Evolutionary conservation across 1,140 invertebrate species (phyloP), one percentile per base, ranked within the genome.

Genomic region (Vanessa atalanta): DNA sequence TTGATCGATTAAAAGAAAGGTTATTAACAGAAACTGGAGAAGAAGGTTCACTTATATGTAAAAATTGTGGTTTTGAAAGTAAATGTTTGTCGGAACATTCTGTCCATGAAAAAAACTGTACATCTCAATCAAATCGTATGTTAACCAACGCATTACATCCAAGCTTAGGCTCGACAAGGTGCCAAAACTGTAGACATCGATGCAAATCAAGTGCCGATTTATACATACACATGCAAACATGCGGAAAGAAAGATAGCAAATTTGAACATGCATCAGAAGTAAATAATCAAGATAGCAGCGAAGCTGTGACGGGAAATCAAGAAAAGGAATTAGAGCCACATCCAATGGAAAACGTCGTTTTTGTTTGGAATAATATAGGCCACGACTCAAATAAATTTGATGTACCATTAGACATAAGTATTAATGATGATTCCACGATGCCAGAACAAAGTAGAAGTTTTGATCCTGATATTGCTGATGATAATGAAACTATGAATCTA

Each of bases 21-120:
- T 85, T 97, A 47, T 93, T 88, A 89, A 95, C 75, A 81, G 93
- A 86, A 84, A 93, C 72, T 80, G 93, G 83, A 13, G 91, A 94
- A 83, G 88, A 93, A 73, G 94, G 94, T 51, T 94, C 95, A 78
- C 88, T 96, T n/a, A 94, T 94, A 12, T 97, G 96, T 83, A 94
- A 95, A 79, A 94, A 94, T 69, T 97, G 96, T 83, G 95, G 96
- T 3, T 96, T 97, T 84, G 94, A 96, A 87, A 96, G 96, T 71
- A 97, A 97, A 87, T 97, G 96, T 90, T 93, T 97, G n/a, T 97
- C 96, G 13, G 97, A 98, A 89, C 94, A 96, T 74, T 95, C 95
- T 14, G 94, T 95, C 60, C 96, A 97, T 83, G 94, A 96, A 85
- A 95, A 96, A 83, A 94, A 94, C 67, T 96, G 96, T 73, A 73